A percentile compares a stretch with the other conserved stretches of the same genome.
These are phyloP conservation scores for Phataginus tricuspis DNA, from an alignment of 2,797 vertebrate genomes.

Conservation along the genomic window DNA sequence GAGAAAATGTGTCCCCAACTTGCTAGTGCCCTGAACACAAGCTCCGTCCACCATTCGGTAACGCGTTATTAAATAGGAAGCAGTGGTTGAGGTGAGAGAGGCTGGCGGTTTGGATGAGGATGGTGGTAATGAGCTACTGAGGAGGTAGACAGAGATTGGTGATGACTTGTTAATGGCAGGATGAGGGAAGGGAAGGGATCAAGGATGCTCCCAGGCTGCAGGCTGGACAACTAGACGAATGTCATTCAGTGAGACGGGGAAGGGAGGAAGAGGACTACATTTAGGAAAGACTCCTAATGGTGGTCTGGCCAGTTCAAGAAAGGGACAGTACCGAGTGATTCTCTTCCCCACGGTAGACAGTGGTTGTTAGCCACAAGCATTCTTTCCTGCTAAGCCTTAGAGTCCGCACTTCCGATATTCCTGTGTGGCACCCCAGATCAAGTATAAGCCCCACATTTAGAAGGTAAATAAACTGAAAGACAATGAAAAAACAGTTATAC, in stretches of 20 bases:
- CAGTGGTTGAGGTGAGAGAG: neutral
- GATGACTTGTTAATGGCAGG: neutral
- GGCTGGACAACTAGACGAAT: neutral
- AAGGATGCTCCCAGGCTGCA: neutral
- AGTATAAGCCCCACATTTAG: neutral
- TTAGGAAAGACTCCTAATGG: neutral
- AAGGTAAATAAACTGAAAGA: neutral
- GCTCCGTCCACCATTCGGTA: neutral
- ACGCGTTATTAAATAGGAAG: neutral
- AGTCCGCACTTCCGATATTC: neutral
- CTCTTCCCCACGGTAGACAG: neutral
- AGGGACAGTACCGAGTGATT: neutral
- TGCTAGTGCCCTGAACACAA: neutral
- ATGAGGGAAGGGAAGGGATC: neutral
- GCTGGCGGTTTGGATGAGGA: neutral
- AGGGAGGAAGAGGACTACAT: neutral
- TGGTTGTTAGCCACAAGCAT: neutral
- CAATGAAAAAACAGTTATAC: neutral
- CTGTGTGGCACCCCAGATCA: neutral
- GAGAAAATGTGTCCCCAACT: neutral
- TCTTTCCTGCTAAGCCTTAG: neutral
- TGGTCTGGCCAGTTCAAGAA: neutral
- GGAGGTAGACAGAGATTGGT: neutral
- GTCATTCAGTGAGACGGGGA: neutral
- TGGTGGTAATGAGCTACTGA: neutral